Base-by-base conservation (phyloP, 2,113 vertebrate genomes). In the Misgurnus mizolepis region DNA sequence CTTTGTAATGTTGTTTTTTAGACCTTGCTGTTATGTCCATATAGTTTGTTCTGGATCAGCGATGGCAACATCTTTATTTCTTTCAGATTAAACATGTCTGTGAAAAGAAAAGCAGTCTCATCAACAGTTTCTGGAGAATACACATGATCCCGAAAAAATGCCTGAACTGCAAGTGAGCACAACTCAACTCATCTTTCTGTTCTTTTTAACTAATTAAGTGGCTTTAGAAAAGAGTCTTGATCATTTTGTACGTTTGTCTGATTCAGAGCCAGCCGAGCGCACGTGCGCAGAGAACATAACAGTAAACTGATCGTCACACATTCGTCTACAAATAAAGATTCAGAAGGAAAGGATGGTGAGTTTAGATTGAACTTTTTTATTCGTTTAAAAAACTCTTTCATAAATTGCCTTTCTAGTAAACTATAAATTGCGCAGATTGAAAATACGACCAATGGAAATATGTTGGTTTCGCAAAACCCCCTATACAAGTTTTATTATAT, bases 51-150 rank as follows among this genome's bases (percentile, higher is more conserved):
- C 17, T 18, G 2, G 55, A 58, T 58, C 55, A 18, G n/a, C 7
- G 6, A 6, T 18, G 17, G 7, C 7, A 53, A 27, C 7, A 8
- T 10, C 60, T 49, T 34, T 18, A 17, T 55, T 6, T 43, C 50
- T 61, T 4, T 7, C 86, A 99, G 98, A 94, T 96, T 49, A 99
- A 98, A 89, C 96, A 95, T 10, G 90, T 98, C 0, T 96, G 96
- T 45, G 95, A 97, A 58, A 95, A 92, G 88, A 95, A 90, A 84
- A 88, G 83, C 88, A 94, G 86, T 67, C 88, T 99, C 79, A 90
- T 96, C 11, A 85, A 87, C 11, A 67, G 91, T 14, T 99, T 99
- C 84, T 99, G 98, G 98, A 98, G 83, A 86, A 11, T 67, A 6
- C 90, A 98, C 0, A 97, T 94, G 94, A 73, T 17, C 8, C 83